Conservation (phyloP, 64 coral and sea anemone genomes). For the Porites australiensis region DNA sequence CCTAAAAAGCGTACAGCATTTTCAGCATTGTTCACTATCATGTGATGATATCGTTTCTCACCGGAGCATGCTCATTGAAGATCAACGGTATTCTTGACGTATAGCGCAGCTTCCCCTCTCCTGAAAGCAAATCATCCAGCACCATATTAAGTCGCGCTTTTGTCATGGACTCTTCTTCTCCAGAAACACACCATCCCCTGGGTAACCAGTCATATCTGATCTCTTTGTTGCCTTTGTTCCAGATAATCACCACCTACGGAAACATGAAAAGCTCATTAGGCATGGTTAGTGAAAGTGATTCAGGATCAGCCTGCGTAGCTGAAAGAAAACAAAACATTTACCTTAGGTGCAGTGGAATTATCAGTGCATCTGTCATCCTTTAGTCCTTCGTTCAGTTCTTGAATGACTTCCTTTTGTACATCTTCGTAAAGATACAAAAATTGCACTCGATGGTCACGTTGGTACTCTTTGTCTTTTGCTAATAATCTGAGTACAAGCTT, state of each 20-base stretch:
- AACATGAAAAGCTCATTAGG: background rate
- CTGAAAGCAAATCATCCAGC: conserved; percentile 67
- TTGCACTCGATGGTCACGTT: conserved; percentile 42
- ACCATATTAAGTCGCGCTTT: conserved; percentile 42
- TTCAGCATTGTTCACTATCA: background rate
- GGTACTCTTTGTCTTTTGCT: conserved; percentile 49
- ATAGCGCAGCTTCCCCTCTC: conserved; percentile 66
- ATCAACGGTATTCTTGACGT: conserved; percentile 58
- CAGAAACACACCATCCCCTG: conserved; percentile 80
- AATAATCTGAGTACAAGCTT: conserved; percentile 54
- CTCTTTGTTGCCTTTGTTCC: conserved; percentile 83
- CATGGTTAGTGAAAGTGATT: no score
- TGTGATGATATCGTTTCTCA: conserved; percentile 8
- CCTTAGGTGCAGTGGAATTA: conserved; percentile 41
- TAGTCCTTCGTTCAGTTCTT: conserved; percentile 49
- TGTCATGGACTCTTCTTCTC: background rate
- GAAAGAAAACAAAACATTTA: background rate
- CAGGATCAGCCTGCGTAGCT: no score
- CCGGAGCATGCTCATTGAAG: conserved; percentile 85
- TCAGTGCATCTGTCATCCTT: conserved; percentile 31
- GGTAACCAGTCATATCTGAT: conserved; percentile 86
- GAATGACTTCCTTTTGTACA: conserved; percentile 57
- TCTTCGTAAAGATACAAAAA: conserved; percentile 89
- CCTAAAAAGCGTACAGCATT: no score
- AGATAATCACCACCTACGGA: conserved; percentile 78